phyloP scores from a whole-genome alignment of 2,797 vertebrate species.

The Halcyon chelicuti region DNA sequence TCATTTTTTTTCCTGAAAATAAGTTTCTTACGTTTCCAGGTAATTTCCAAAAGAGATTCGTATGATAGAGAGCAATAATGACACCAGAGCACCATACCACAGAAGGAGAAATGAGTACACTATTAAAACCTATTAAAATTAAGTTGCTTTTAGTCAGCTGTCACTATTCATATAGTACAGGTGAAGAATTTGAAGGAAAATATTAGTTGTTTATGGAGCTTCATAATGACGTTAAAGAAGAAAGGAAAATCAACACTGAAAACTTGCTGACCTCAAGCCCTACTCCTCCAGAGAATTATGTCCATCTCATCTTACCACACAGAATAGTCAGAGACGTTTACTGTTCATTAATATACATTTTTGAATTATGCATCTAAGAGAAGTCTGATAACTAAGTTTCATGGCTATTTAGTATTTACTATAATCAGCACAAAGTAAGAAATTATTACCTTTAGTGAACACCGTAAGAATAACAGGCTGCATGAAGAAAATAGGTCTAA shows the following conservation, averaged over 20 bases:
- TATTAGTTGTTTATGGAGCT: neutral
- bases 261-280: neutral
- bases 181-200: neutral
- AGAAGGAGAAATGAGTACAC: rapidly evolving
- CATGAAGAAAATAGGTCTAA: neutral
- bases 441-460: neutral
- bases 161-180: neutral
- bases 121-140: neutral
- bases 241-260: neutral
- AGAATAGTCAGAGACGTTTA: neutral
- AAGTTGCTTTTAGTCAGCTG: neutral
- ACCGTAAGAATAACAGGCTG: neutral
- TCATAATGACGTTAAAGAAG: neutral
- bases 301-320: neutral
- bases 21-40: neutral
- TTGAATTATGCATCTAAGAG: neutral
- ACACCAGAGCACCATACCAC: neutral
- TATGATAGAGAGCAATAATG: neutral
- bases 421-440: neutral
- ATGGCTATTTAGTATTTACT: neutral
- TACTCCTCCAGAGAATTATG: neutral
- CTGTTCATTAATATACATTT: neutral
- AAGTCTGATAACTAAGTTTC: neutral
- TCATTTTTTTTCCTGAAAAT: neutral
- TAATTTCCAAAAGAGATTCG: neutral